Evolutionary conservation across 2,888 invertebrate genomes (phyloP).

Genomic region (Octodonta nipae): DNA sequence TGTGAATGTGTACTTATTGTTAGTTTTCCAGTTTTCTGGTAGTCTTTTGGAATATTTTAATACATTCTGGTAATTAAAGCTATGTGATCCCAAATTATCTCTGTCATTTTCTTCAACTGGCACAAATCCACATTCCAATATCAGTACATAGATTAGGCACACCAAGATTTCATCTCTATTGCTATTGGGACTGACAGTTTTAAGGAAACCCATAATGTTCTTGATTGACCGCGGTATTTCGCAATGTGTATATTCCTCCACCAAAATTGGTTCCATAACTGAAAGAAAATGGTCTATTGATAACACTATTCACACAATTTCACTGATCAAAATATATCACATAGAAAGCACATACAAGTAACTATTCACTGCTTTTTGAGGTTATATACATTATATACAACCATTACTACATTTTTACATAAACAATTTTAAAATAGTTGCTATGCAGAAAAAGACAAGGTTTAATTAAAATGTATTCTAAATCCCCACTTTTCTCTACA

Average conservation of each 20-base stretch:
- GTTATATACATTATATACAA: too few species aligned
- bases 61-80: conserved; percentile 23
- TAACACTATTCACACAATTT: too few species aligned
- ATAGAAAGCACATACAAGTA: too few species aligned
- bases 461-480: too few species aligned
- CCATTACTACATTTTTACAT: too few species aligned
- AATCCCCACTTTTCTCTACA: too few species aligned
- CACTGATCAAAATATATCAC: too few species aligned
- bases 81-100: too few species aligned
- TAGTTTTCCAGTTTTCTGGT: conserved; percentile 23
- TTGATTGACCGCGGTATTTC: conserved; percentile 24
- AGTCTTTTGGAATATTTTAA: conserved; percentile 18
- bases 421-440: too few species aligned
- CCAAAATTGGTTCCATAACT: conserved; percentile 28
- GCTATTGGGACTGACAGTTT: conserved; percentile 9
- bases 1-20: conserved; percentile 18
- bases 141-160: conserved; percentile 30
- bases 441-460: too few species aligned
- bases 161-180: conserved; percentile 25
- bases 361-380: too few species aligned
- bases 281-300: conserved; percentile 19
- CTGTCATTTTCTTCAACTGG: too few species aligned
- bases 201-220: conserved; percentile 21
- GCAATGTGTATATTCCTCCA: conserved; percentile 25
- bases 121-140: conserved; percentile 32